Base-by-base conservation (phyloP, 2,797 vertebrate genomes). In the Pampus argenteus region DNA sequence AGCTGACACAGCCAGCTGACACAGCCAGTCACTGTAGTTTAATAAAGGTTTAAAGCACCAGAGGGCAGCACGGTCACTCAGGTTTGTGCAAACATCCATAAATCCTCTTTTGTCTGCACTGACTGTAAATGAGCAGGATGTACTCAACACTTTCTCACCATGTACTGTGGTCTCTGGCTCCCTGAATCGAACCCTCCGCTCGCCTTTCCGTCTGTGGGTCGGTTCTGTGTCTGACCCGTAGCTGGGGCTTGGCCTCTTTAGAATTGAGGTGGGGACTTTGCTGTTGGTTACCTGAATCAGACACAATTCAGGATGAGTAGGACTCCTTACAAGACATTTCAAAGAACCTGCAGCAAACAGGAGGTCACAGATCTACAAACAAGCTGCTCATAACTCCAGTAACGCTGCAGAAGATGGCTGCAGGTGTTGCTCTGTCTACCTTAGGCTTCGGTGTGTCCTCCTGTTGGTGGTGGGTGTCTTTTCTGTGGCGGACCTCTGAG, bases 181-280 rank as follows among this genome's bases (percentile, higher is more conserved):
- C 59, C 91, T 94, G 93, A 99, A 99, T 67, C 92, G 94, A 90
- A 99, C 98, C 26, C 91, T 94, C 74, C 96, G 92, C 54, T 95
- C 92, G 3, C 92, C 82, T 92, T 93, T 96, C 75, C 81, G 82
- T 73, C 90, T 93, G 78, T 93, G 88, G 42, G 49, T 81, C 13
- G 78, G 67, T 9, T 91, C 88, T 44, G 88, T 71, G 17, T 79
- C 90, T 9, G 81, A 80, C 48, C 89, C 71, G 9, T 74, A 76
- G 65, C 28, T 87, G 59, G 86, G 78, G 6, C 79, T 82, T 26
- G 88, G 87, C 86, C 94, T 95, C 88, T 94, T 96, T 68, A 99
- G 88, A 85, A 99, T 99, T 17, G 97, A 97, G 62, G 93, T 92
- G 74, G 95, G 97, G 59, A 71, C 86, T 90, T 91, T 95, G 64